A percentile compares a stretch with the other conserved stretches of the same genome.
Evolutionary conservation across 2,113 vertebrate genomes (phyloP).

Genomic region (Tapirus terrestris): DNA sequence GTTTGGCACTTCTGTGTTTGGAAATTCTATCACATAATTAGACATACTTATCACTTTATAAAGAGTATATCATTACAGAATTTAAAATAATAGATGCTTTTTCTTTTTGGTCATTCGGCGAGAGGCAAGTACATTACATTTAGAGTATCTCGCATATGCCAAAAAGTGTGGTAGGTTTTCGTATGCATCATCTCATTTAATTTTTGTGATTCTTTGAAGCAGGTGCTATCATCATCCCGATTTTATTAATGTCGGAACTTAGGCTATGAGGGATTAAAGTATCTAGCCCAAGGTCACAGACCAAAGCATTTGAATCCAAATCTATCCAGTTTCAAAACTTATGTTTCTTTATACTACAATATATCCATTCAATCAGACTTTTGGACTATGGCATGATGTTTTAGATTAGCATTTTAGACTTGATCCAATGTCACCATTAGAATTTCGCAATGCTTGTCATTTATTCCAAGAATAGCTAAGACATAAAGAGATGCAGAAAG

Average conservation of each 20-base stretch:
- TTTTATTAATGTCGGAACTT: neutral
- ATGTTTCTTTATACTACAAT: neutral
- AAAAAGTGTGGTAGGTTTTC: neutral
- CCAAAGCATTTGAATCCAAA: neutral
- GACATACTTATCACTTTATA: neutral
- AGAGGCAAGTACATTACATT: neutral
- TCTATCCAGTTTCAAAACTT: neutral
- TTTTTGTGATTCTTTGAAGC: slow-evolving; percentile 12
- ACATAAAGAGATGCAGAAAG: neutral
- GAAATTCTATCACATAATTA: slow-evolving; percentile 37
- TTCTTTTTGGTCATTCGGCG: neutral
- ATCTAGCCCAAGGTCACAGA: neutral
- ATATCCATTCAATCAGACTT: neutral
- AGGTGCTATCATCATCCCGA: neutral
- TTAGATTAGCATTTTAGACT: neutral
- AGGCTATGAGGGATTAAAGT: neutral
- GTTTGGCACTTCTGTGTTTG: slow-evolving; percentile 15
- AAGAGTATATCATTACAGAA: neutral
- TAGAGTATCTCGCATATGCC: neutral
- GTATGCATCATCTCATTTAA: neutral
- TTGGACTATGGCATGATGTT: neutral
- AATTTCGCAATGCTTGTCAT: neutral
- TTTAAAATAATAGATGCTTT: neutral
- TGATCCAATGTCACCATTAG: neutral
- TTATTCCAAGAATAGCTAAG: neutral